These are phyloP conservation scores for Apostichopus parvimensis DNA, from an alignment of 35 echinoderm and acorn worm genomes.

Conservation along the genomic window DNA sequence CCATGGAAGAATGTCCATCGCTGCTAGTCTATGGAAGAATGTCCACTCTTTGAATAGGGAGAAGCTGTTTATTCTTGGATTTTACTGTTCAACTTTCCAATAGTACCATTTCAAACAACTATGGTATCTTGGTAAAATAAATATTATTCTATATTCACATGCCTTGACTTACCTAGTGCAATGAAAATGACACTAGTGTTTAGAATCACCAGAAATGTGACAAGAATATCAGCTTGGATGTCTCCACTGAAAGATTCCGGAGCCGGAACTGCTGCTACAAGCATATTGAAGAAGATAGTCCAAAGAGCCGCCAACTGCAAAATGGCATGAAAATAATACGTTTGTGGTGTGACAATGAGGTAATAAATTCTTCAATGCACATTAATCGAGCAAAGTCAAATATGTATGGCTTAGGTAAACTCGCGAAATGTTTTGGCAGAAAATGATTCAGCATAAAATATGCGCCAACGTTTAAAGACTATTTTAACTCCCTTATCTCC, in stretches of 20 bases:
- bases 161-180: background rate
- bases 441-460: too few species aligned
- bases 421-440: background rate
- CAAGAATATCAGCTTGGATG: background rate
- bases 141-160: background rate
- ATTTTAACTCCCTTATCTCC: too few species aligned
- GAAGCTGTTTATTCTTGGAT: background rate
- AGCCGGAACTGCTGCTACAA: slow-evolving; percentile 21
- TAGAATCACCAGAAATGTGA: background rate
- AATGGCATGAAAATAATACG: background rate
- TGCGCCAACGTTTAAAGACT: too few species aligned
- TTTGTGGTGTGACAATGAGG: background rate
- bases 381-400: background rate
- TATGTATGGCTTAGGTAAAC: background rate
- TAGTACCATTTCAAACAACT: background rate
- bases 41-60: background rate
- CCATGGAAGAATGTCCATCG: background rate
- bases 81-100: background rate
- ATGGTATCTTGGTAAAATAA: background rate
- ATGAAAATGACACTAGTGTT: slow-evolving; percentile 8
- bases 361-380: background rate
- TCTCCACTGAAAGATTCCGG: background rate
- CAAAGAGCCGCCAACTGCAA: slow-evolving; percentile 17
- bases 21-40: background rate
- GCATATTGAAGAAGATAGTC: slow-evolving; percentile 48